Conservation (phyloP, 2,113 vertebrate species). For the Oncorhynchus nerka region DNA sequence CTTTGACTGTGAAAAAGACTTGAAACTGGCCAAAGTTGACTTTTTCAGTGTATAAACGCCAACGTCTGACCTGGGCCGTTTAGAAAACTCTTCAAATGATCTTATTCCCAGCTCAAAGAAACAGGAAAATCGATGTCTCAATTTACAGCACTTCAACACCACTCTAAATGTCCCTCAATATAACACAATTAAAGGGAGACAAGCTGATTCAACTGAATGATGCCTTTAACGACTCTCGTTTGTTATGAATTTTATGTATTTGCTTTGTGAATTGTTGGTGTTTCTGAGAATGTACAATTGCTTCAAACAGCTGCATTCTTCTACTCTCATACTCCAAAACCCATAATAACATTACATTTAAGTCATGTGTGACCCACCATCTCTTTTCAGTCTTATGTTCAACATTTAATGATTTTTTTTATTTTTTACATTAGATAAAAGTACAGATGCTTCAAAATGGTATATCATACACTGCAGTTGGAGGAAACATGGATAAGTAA, state of each 20-base stretch:
- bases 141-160: conserved; percentile 72
- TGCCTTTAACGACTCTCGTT: conserved; percentile 64
- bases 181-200: conserved; percentile 70
- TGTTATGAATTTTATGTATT: conserved; percentile 70
- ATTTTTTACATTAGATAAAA: too few species aligned
- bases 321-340: conserved; percentile 34
- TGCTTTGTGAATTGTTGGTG: conserved; percentile 54
- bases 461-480: too few species aligned
- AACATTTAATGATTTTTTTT: too few species aligned
- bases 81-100: conserved; percentile 65
- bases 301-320: conserved; percentile 45
- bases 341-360: background rate
- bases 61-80: conserved; percentile 49
- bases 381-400: too few species aligned
- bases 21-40: conserved; percentile 46
- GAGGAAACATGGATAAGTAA: too few species aligned
- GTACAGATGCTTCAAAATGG: too few species aligned
- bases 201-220: conserved; percentile 71
- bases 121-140: conserved; percentile 75
- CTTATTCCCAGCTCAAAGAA: conserved; percentile 67
- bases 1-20: background rate
- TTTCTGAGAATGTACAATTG: background rate
- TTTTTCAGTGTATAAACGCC: conserved; percentile 28
- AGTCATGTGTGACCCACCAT: background rate
- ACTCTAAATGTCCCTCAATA: conserved; percentile 64